Evolutionary conservation across 2,113 vertebrate genomes (phyloP).

Genomic region (Pica pica): DNA sequence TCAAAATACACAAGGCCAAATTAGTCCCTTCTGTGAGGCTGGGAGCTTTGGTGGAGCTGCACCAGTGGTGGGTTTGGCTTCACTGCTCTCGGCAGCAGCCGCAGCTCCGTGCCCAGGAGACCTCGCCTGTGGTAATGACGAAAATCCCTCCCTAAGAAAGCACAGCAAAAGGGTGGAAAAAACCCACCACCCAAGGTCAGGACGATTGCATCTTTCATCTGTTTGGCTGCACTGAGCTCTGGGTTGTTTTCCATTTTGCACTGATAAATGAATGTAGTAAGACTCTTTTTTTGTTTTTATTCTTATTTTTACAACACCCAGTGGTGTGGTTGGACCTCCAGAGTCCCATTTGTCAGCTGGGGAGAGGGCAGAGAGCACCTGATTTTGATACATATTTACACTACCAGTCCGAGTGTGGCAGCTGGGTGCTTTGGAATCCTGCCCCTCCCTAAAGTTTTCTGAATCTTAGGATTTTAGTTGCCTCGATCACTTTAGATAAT

Average conservation of each 20-base stretch:
- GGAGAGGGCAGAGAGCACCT: not conserved
- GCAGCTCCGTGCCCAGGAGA: not conserved
- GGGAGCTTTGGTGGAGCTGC: slow-evolving; percentile 35
- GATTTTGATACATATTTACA: not conserved
- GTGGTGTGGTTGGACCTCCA: not conserved
- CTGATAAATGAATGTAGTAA: not conserved
- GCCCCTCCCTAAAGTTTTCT: not conserved
- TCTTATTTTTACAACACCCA: not conserved
- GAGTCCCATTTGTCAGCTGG: not conserved
- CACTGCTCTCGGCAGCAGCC: not conserved
- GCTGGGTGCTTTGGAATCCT: not conserved
- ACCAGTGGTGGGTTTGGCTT: slow-evolving; percentile 15
- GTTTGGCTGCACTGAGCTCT: not conserved
- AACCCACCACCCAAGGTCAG: not conserved
- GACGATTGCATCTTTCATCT: not conserved
- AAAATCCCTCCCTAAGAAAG: not conserved
- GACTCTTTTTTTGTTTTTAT: not conserved
- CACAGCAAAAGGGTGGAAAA: not conserved
- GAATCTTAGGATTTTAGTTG: not conserved
- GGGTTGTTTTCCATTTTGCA: not conserved
- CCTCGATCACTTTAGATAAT: not conserved
- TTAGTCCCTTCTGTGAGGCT: slow-evolving; percentile 56
- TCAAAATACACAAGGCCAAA: slow-evolving; percentile 68
- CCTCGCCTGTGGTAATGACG: not conserved
- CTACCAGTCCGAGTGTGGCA: not conserved